phyloP scores from a whole-genome alignment of 1,140 invertebrate species.

The Drosophila nigrodunni region DNA sequence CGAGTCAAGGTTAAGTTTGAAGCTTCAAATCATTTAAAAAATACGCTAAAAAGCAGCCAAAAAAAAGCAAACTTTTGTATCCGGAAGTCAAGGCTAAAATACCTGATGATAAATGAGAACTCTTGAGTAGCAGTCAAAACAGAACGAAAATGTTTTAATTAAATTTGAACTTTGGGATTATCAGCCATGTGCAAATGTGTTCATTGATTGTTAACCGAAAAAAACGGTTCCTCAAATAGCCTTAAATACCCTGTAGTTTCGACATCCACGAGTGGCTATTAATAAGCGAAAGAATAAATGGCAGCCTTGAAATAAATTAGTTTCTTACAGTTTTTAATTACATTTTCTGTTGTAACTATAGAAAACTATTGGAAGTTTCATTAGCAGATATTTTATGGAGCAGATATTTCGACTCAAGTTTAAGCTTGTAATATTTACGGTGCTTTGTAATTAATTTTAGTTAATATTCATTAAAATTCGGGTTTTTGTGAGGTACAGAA shows the following conservation, averaged over 20 bases:
- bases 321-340: too few species aligned
- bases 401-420: too few species aligned
- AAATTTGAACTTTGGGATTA: conserved; percentile 17
- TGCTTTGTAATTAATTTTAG: background rate
- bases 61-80: conserved; percentile 17
- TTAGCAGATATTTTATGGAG: too few species aligned
- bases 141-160: conserved; percentile 41
- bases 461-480: too few species aligned
- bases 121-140: conserved; percentile 28
- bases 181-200: conserved; percentile 7
- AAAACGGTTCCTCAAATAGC: background rate
- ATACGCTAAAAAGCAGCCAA: conserved; percentile 18
- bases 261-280: too few species aligned
- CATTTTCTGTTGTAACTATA: too few species aligned
- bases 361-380: too few species aligned
- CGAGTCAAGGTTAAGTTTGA: conserved; percentile 60
- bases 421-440: too few species aligned
- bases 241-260: conserved; percentile 8
- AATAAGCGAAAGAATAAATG: background rate
- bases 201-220: conserved; percentile 1
- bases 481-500: too few species aligned
- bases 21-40: conserved; percentile 20
- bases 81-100: conserved; percentile 33
- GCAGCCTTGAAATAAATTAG: background rate
- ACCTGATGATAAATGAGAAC: conserved; percentile 40